Base-by-base conservation (phyloP, 2,797 vertebrate species). In the Sebastes taczanowskii region DNA sequence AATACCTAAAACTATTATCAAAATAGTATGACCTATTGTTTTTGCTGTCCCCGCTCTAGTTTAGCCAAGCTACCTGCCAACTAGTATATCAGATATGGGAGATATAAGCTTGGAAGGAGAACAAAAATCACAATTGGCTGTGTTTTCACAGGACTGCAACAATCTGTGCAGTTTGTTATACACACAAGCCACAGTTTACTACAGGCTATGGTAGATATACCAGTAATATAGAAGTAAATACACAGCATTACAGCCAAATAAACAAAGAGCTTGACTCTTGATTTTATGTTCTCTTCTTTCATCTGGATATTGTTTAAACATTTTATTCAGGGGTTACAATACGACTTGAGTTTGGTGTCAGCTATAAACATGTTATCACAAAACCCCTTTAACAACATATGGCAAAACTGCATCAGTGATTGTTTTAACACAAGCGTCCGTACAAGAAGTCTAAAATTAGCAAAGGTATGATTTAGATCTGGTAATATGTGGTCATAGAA, bases 1-100 rank as follows among this genome's bases (percentile, higher is more conserved):
- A 38, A 35, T 35, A 35, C 34, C 34, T 35, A 35, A 35, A 35
- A 35, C 34, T 35, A 35, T 35, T 2, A 35, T 35, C 0, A 35
- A 35, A 35, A 35, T 0, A 35, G 34, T 35, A 13, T 35, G 11
- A 35, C 0, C 34, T 1, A 35, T 35, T 35, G 11, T 61, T 35
- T 78, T 0, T 42, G 3, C 52, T 29, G 25, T 84, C n/a, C 49
- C 18, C 0, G 53, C 55, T 80, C 58, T 32, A 30, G 68, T 25
- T 27, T 0, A 62, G 42, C 70, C 5, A 16, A 42, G 38, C 38
- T 83, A 77, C 77, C 70, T 79, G 78, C 70, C 79, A 86, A 25
- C 74, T 64, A 59, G 4, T 65, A 53, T 58, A 10, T 62, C 29
- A 62, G 49, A 49, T 18, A 46, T 9, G 5, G n/a, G 6, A 29